Evolutionary conservation across 2,797 vertebrate species (phyloP).

Genomic region (Perodicticus potto): DNA sequence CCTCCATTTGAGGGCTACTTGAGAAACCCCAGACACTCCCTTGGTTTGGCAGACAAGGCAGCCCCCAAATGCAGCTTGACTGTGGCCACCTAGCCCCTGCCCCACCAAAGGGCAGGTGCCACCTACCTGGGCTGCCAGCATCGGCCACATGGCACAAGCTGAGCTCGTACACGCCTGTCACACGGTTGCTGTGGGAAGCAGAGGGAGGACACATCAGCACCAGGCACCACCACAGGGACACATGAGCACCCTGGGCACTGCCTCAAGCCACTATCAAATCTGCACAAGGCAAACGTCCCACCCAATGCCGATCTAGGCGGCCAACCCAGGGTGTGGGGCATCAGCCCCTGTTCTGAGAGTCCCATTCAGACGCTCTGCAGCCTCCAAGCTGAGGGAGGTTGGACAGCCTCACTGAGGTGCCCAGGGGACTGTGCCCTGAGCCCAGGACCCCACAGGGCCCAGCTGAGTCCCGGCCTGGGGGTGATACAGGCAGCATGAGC

Average conservation of each 20-base stretch:
- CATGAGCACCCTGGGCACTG: rapidly evolving
- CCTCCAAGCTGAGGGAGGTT: background rate
- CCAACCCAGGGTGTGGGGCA: rapidly evolving
- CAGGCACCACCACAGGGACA: rapidly evolving
- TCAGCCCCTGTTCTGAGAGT: rapidly evolving
- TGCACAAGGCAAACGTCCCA: background rate
- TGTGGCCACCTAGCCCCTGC: conserved; percentile 78
- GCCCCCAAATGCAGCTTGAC: background rate
- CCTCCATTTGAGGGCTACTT: background rate
- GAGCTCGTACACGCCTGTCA: conserved; percentile 98
- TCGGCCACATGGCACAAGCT: conserved; percentile 96
- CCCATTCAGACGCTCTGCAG: rapidly evolving
- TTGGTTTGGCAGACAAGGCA: background rate
- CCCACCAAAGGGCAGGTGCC: rapidly evolving
- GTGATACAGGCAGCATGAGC: rapidly evolving
- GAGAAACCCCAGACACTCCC: rapidly evolving
- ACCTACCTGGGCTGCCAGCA: conserved; percentile 96
- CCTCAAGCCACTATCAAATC: rapidly evolving
- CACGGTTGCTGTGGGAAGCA: conserved; percentile 91
- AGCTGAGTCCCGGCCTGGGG: background rate
- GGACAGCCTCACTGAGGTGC: background rate
- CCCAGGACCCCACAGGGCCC: background rate
- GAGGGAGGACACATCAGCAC: rapidly evolving
- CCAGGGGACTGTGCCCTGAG: background rate
- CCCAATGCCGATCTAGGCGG: rapidly evolving